phyloP scores from a whole-genome alignment of 1,140 invertebrate genomes.

The Zaprionus inermis region DNA sequence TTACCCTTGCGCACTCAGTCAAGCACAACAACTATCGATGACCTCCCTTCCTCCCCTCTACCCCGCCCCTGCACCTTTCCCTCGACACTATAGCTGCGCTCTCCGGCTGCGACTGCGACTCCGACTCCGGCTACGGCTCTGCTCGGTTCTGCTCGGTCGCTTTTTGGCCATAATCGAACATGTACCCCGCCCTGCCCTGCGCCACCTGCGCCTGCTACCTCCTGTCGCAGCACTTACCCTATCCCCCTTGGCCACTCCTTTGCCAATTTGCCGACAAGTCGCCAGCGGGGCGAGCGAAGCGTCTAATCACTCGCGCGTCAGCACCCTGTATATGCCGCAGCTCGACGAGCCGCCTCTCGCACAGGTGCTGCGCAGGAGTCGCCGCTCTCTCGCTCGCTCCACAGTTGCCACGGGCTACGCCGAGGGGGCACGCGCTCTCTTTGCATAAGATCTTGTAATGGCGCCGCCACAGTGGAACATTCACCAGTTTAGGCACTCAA shows the following conservation, averaged over 20 bases:
- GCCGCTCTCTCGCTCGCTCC: not conserved
- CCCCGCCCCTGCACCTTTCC: not conserved
- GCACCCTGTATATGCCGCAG: slow-evolving; percentile 43
- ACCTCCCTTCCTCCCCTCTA: slow-evolving; percentile 4
- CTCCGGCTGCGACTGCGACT: not conserved
- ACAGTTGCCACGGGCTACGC: slow-evolving; percentile 15
- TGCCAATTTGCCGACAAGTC: slow-evolving; percentile 41
- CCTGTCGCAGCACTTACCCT: not conserved
- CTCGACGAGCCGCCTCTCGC: slow-evolving; percentile 9
- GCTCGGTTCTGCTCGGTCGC: slow-evolving; percentile 72
- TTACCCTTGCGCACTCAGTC: slow-evolving; percentile 61
- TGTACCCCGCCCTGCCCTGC: slow-evolving; percentile 44
- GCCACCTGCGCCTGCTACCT: slow-evolving; percentile 37
- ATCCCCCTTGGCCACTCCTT: not conserved
- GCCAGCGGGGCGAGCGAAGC: slow-evolving; percentile 53
- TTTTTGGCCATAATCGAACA: slow-evolving; percentile 76
- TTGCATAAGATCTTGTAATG: slow-evolving; percentile 11
- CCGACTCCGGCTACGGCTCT: not conserved
- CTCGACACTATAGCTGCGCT: not conserved
- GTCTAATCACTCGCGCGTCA: slow-evolving; percentile 54
- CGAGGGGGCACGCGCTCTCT: not conserved
- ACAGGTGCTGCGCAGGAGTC: slow-evolving; percentile 62
- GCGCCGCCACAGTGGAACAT: not conserved
- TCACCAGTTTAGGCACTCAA: not conserved
- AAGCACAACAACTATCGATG: slow-evolving; percentile 56